Conservation (phyloP, 37 sponge, comb jelly and placozoan species). For the Eunapius fragilis region DNA sequence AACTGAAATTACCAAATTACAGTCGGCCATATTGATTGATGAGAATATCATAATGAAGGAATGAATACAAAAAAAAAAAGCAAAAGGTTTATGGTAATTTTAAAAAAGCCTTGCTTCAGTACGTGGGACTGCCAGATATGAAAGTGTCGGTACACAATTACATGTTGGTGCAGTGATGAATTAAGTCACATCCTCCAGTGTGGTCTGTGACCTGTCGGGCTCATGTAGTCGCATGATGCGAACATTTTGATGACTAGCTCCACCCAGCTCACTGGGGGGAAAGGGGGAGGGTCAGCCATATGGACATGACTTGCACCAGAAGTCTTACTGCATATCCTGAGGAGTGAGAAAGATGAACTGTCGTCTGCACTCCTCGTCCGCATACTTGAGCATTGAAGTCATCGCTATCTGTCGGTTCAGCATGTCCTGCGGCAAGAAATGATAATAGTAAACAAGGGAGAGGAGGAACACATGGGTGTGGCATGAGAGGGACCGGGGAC, state of each 20-base stretch:
- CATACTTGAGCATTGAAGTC: slow-evolving; percentile 78
- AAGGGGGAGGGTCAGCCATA: not conserved
- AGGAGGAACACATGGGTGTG: too few relatives aligned
- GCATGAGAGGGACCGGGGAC: too few relatives aligned
- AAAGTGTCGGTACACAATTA: not conserved
- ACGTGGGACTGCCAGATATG: not conserved
- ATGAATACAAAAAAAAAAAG: too few relatives aligned
- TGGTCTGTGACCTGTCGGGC: not conserved
- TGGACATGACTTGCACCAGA: too few relatives aligned
- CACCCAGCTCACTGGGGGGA: not conserved
- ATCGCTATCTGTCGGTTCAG: slow-evolving; percentile 92
- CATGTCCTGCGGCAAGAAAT: slow-evolving; percentile 77
- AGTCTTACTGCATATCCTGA: not conserved
- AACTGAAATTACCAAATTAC: too few relatives aligned
- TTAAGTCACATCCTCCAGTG: slow-evolving; percentile 9
- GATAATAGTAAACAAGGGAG: too few relatives aligned
- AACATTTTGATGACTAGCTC: not conserved
- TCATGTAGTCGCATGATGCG: not conserved
- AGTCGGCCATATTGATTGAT: too few relatives aligned
- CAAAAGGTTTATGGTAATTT: too few relatives aligned
- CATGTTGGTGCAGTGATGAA: not conserved
- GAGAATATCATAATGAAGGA: too few relatives aligned
- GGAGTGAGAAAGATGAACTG: slow-evolving; percentile 73
- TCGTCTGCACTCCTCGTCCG: slow-evolving; percentile 26
- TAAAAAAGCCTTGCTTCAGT: too few relatives aligned